Evolutionary conservation across 2,797 vertebrate genomes (phyloP).

Genomic region (Coregonus suidteri): DNA sequence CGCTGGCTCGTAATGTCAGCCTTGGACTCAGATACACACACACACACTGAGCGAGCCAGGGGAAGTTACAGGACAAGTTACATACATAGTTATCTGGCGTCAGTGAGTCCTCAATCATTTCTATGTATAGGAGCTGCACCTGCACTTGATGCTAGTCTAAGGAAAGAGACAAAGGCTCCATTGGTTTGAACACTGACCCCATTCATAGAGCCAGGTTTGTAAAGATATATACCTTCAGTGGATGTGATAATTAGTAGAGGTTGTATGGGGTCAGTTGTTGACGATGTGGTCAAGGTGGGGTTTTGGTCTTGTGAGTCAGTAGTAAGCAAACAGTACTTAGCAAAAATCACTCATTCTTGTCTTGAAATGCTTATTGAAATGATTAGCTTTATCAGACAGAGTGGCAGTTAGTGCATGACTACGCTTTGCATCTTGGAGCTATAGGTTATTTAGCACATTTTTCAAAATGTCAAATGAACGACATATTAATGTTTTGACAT

Average conservation of each 20-base stretch:
- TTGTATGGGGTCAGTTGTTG: conserved; percentile 25
- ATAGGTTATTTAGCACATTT: not conserved
- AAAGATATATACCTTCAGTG: conserved; percentile 16
- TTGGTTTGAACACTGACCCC: conserved; percentile 28
- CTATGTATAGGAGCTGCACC: conserved; percentile 22
- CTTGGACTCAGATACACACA: not conserved
- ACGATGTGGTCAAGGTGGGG: conserved; percentile 10
- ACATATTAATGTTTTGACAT: not conserved
- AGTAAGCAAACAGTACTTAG: not conserved
- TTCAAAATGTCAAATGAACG: not conserved
- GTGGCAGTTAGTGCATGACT: not conserved
- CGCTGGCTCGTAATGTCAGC: not conserved
- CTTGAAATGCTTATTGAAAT: not conserved
- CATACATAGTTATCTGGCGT: not conserved
- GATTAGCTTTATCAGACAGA: not conserved
- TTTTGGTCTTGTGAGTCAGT: not conserved
- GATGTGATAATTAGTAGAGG: conserved; percentile 41
- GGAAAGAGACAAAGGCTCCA: not conserved
- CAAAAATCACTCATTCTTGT: not conserved
- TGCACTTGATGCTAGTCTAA: conserved; percentile 27
- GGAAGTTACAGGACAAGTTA: not conserved
- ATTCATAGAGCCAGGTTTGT: conserved; percentile 35
- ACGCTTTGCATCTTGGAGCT: not conserved
- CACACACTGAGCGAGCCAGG: not conserved
- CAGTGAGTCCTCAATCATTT: conserved; percentile 2